A percentile compares a stretch with the other conserved stretches of the same genome.
These are phyloP conservation scores for Chauna torquata DNA, from an alignment of 2,113 vertebrate genomes.

Conservation along the genomic window DNA sequence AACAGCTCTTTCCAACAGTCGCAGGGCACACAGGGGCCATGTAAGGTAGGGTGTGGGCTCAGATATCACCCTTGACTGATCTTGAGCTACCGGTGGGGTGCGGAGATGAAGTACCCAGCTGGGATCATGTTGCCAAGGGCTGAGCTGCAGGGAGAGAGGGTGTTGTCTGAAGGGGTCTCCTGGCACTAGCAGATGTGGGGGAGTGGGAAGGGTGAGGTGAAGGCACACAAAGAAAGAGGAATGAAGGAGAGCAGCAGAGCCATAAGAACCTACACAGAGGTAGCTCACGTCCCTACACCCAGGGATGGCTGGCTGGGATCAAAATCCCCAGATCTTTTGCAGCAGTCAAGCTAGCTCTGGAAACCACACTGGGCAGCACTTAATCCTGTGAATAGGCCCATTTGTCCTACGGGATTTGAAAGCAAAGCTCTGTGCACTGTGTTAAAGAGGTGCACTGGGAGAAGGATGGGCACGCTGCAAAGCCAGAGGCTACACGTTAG, in stretches of 20 bases:
- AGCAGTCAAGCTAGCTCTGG: background rate
- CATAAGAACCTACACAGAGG: background rate
- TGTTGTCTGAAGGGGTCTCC: background rate
- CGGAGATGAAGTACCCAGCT: background rate
- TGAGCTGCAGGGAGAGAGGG: background rate
- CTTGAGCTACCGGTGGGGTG: background rate
- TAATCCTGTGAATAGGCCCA: background rate
- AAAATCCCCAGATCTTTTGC: background rate
- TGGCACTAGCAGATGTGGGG: background rate
- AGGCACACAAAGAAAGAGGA: background rate
- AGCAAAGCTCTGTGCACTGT: background rate
- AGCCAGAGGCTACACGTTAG: background rate
- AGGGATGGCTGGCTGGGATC: background rate
- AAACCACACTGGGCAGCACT: background rate
- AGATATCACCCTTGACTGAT: slow-evolving; percentile 53
- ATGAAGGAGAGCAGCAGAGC: background rate
- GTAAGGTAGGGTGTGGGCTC: slow-evolving; percentile 35
- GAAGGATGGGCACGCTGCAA: background rate
- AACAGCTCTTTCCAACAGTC: slow-evolving; percentile 19
- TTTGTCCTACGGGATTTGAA: background rate
- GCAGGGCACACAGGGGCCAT: background rate
- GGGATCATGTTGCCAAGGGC: background rate
- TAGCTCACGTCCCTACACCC: background rate
- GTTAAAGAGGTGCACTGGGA: background rate
- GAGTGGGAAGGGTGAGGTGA: background rate